A percentile compares a stretch with the other conserved stretches of the same genome.
Evolutionary conservation across 1,140 invertebrate genomes (phyloP).

Genomic region (Eueides isabella): DNA sequence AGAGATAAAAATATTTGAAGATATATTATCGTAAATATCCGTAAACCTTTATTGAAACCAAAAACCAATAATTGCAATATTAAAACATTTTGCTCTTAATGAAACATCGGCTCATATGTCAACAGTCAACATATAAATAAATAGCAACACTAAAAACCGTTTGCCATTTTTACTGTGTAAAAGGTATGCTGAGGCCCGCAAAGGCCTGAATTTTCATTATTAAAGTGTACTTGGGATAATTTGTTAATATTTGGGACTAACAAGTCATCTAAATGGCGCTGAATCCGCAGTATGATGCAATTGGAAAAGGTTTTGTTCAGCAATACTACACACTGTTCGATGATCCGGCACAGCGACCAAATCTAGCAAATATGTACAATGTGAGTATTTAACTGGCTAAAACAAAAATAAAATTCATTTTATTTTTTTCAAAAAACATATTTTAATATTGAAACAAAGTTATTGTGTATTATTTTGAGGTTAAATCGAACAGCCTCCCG

Average conservation of each 20-base stretch:
- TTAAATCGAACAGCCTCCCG: slow-evolving; percentile 41
- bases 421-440: not conserved
- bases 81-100: not conserved
- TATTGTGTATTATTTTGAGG: slow-evolving; percentile 32
- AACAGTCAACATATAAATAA: not conserved
- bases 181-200: slow-evolving; percentile 46
- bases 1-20: too few relatives aligned
- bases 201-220: slow-evolving; percentile 52
- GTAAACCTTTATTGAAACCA: too few relatives aligned
- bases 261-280: slow-evolving; percentile 86
- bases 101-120: not conserved
- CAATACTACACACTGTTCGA: slow-evolving; percentile 97
- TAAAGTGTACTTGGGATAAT: slow-evolving; percentile 49
- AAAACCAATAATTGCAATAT: too few relatives aligned
- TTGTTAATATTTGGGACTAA: slow-evolving; percentile 48
- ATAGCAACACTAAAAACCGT: not conserved
- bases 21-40: too few relatives aligned
- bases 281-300: slow-evolving; percentile 94
- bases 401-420: slow-evolving; percentile 1
- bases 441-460: not conserved
- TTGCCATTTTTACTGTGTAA: slow-evolving; percentile 46
- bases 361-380: slow-evolving; percentile 95
- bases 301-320: slow-evolving; percentile 95
- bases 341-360: slow-evolving; percentile 90
- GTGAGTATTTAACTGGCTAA: slow-evolving; percentile 84